phyloP scores from a whole-genome alignment of 2,113 vertebrate species.

The Tangachromis dhanisi region DNA sequence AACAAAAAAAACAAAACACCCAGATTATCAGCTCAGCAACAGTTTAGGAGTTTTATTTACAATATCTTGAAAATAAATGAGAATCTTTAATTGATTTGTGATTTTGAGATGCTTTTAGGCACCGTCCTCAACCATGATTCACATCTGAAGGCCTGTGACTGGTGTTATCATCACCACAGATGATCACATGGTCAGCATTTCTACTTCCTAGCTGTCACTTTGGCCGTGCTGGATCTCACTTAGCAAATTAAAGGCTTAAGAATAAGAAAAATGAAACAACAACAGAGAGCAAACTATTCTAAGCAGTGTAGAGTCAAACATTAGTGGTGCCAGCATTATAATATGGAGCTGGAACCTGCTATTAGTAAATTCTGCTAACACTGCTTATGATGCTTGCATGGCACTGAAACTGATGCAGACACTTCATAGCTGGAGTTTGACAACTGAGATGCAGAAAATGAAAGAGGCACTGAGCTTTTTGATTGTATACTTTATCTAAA shows the following conservation, averaged over 20 bases:
- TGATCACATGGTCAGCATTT: not conserved
- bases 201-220: not conserved
- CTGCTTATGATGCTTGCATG: not conserved
- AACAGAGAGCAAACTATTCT: not conserved
- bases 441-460: not conserved
- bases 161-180: not conserved
- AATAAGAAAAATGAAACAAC: not conserved
- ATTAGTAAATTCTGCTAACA: not conserved
- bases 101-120: not conserved
- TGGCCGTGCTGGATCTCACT: not conserved
- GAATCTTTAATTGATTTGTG: not conserved
- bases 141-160: not conserved
- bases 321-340: not conserved
- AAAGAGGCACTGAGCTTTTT: not conserved
- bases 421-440: not conserved
- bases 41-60: not conserved
- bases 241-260: not conserved
- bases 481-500: not conserved
- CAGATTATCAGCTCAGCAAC: not conserved
- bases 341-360: not conserved
- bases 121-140: not conserved
- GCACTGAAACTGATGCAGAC: not conserved
- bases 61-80: not conserved
- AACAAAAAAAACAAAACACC: fast-evolving
- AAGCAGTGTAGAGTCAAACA: not conserved